Percentiles rank a stretch among this genome's conserved stretches.
Conservation (phyloP, 2,888 invertebrate genomes). For the Cyclophora punctaria region DNA sequence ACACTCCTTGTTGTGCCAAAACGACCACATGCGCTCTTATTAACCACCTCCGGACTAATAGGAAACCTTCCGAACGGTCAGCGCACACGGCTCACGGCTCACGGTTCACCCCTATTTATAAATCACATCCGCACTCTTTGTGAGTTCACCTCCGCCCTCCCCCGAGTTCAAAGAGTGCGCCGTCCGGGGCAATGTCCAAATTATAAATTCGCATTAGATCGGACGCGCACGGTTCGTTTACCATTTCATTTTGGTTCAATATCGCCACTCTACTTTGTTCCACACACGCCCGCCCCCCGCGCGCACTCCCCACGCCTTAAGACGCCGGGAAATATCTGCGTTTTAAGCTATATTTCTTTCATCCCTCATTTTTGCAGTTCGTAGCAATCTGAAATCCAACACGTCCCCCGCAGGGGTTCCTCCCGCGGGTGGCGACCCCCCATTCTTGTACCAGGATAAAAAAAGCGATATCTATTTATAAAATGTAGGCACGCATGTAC, state of each 20-base stretch:
- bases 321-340: slow-evolving; percentile 76
- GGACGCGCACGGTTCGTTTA: slow-evolving; percentile 75
- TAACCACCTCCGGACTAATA: slow-evolving; percentile 48
- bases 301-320: slow-evolving; percentile 52
- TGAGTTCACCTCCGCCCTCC: slow-evolving; percentile 60
- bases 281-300: slow-evolving; percentile 64
- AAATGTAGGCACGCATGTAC: slow-evolving; percentile 66
- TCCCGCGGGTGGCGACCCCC: slow-evolving; percentile 63
- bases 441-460: slow-evolving; percentile 74
- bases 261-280: slow-evolving; percentile 75
- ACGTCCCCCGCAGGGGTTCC: slow-evolving; percentile 70
- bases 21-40: slow-evolving; percentile 37
- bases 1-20: slow-evolving; percentile 59
- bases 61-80: slow-evolving; percentile 50
- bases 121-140: slow-evolving; percentile 68
- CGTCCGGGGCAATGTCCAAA: slow-evolving; percentile 70
- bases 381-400: slow-evolving; percentile 77
- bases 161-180: slow-evolving; percentile 68
- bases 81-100: slow-evolving; percentile 27
- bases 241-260: slow-evolving; percentile 75
- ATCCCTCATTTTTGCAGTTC: slow-evolving; percentile 78
- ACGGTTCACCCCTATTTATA: slow-evolving; percentile 51
- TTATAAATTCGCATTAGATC: slow-evolving; percentile 76
- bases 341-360: slow-evolving; percentile 78
- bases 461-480: slow-evolving; percentile 76